Base-by-base conservation (phyloP, 2,888 invertebrate species). In the Lochmaea capreae region DNA sequence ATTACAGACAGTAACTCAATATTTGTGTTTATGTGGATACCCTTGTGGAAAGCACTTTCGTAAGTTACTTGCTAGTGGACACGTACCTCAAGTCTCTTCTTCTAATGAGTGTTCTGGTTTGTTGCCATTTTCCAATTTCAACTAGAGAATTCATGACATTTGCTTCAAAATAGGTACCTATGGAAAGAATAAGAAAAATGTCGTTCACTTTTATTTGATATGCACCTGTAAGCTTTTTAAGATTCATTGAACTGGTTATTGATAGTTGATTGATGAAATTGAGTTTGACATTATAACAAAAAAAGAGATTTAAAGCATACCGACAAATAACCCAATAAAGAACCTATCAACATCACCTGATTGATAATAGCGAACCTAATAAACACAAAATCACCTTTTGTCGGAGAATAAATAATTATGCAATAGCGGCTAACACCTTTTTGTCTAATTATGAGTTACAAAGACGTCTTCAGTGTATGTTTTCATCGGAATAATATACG, bases 401-500 rank as follows among this genome's bases (percentile, higher is more conserved):
- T 77, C 75, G 71, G 74, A 49, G 52, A 66, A 65, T 58, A 69
- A 73, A 74, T 78, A 77, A 79, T 78, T 75, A 77, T 71, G 75
- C 70, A 75, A 74, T 42, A 68, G 42, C 63, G 57, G 57, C 58
- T 71, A 76, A 77, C 79, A 78, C 79, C 79, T 46, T 46, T 79
- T 78, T 74, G 73, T 75, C 77, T 74, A 77, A 79, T 79, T 78
- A 79, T 76, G 76, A 77, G 76, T 77, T 76, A 80, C 79, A 80
- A 78, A 79, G 78, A 79, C 76, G 78, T 78, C 77, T 76, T 73
- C 79, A 76, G 75, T 74, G 80, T 77, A 74, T 76, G 76, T 77
- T 79, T 78, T 78, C 76, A 79, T 80, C 77, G 74, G 70, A 65
- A 78, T 80, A 79, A 81, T 80, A 79, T 79, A 76, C 77, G 66